Evolutionary conservation across 1,140 invertebrate species (phyloP), one percentile per base, ranked within the genome.

Genomic region (Leptopilina boulardi): DNA sequence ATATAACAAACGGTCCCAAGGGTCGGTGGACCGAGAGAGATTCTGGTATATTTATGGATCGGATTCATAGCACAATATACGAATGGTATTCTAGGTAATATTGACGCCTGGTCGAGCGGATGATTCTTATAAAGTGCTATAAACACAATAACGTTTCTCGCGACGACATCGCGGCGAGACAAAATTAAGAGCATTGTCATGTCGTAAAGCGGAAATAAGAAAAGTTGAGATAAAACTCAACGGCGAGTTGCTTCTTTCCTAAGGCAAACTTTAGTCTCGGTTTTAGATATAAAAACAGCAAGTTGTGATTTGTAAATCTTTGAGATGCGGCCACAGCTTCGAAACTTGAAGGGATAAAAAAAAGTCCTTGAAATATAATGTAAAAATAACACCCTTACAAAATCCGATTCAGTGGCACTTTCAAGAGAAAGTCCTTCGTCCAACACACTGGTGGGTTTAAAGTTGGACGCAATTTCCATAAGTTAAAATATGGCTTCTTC

Each of bases 141-240:
- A 59, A 59, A 59, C 70, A 79, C 75, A 76, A 82, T 71, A 79
- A 81, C 73, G 70, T 74, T 79, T 80, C 66, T 4, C 30, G 30
- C 34, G 34, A 76, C 80, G 78, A 81, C 42, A 11, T 3, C 42
- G 9, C 72, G 44, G 78, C 82, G 75, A 80, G 82, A 76, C 81
- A 84, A 88, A 90, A 89, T 90, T 89, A 89, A 90, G 87, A 89
- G 89, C 89, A 90, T 89, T 89, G 87, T 90, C 87, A 85, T 90
- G 89, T 89, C 77, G 82, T 77, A 54, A 79, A 77, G 77, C 75
- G 80, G 83, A 88, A 89, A 88, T 88, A 89, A 87, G 84, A 88
- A 88, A 87, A 88, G 71, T 81, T 76, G 73, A 77, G 82, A 83
- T 82, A 81, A 83, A 82, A 78, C 73, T 44, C 19, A 72, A 77